Base-by-base conservation (phyloP, 2,113 vertebrate species). In the Coptodon bakossiorum region DNA sequence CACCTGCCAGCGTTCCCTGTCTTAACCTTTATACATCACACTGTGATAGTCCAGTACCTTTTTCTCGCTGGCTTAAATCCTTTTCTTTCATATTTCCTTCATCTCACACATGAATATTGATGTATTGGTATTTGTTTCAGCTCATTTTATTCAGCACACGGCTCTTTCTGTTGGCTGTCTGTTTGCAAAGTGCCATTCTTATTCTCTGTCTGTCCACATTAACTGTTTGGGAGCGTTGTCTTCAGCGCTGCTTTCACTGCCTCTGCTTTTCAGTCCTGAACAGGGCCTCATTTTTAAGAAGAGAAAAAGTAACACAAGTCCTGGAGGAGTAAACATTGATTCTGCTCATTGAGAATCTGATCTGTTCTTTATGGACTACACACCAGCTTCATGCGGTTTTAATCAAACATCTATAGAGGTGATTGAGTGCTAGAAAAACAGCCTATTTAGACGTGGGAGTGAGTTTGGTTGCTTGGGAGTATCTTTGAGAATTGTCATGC, bases 401-500 rank as follows among this genome's bases (percentile, higher is more conserved):
- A 78, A 50, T 43, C 4, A 13, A 57, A 66, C 71, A 4, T 43
- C 10, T 31, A 54, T 73, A 59, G 53, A 73, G 22, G 16, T 16
- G 9, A 43, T 52, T 59, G 6, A 36, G 38, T 17, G 2, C 56
- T 83, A 36, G 54, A 34, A 68, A 82, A 34, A 80, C 12, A 61
- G 4, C 9, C 29, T 50, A 27, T 40, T 24, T 61, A 48, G 80
- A 91, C 45, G 59, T 66, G 84, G 90, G 91, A 81, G 86, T 85
- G 81, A 78, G 83, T 82, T 63, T 22, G 53, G 78, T 83, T 84
- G 54, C 45, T 85, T 38, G 40, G 63, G 22, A 90, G 88, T 92
- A 84, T 94, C 92, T 92, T 29, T 84, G 52, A 85, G 80, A 84
- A 48, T 83, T 86, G 81, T 76, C 40, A 61, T 88, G 91, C 50